Evolutionary conservation across 2,888 invertebrate genomes (phyloP).

Genomic region (Drosophila kanekoi): DNA sequence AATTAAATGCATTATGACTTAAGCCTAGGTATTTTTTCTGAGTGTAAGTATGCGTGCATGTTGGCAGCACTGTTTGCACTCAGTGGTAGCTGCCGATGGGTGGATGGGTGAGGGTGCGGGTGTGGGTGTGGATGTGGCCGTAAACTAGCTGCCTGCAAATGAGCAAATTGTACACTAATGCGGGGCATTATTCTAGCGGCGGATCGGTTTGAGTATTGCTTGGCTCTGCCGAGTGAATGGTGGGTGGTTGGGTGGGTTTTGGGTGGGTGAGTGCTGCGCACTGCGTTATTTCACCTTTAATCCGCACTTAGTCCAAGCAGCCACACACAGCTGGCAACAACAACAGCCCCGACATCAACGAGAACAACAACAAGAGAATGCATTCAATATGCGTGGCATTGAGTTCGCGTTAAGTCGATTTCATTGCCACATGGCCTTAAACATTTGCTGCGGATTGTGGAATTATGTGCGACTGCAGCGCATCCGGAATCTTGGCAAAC

Average conservation of each 20-base stretch:
- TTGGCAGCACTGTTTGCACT: conserved; percentile 14
- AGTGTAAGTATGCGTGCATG: conserved; percentile 45
- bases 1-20: neutral
- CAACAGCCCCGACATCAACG: conserved; percentile 7
- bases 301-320: conserved; percentile 67
- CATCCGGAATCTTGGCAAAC: neutral
- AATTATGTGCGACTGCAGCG: conserved; percentile 5
- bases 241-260: conserved; percentile 15
- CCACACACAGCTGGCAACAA: conserved; percentile 44
- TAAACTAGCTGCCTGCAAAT: conserved; percentile 76
- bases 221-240: conserved; percentile 20
- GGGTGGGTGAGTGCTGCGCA: conserved; percentile 11
- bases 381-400: conserved; percentile 58
- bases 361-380: conserved; percentile 11
- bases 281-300: conserved; percentile 78
- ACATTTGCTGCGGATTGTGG: conserved; percentile 5
- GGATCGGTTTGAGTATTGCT: conserved; percentile 64
- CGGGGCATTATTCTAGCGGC: conserved; percentile 67
- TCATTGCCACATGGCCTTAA: conserved; percentile 53
- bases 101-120: too few species aligned
- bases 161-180: conserved; percentile 80
- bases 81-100: conserved; percentile 24
- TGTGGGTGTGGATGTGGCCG: conserved; percentile 16
- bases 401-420: conserved; percentile 52
- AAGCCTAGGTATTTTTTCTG: neutral